Conservation (phyloP, 2,113 vertebrate genomes). For the Dolichallabes microphthalmus region DNA sequence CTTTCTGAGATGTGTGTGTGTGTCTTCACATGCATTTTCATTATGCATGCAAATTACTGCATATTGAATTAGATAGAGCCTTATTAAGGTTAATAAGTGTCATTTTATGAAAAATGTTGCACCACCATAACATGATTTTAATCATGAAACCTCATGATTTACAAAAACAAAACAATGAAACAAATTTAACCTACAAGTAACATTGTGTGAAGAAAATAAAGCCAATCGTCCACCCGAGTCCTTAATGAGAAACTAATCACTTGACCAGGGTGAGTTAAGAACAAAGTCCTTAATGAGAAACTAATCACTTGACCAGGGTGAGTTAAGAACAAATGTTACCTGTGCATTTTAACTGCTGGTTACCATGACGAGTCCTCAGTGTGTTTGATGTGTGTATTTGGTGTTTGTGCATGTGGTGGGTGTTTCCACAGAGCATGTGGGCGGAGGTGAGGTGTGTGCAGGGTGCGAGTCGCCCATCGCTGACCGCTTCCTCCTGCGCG, state of each 20-base stretch:
- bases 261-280: no score
- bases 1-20: neutral
- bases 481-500: constrained; percentile 85
- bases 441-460: constrained; percentile 80
- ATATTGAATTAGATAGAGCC: neutral
- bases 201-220: neutral
- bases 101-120: neutral
- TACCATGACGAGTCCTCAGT: neutral
- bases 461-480: constrained; percentile 83
- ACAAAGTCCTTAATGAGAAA: neutral
- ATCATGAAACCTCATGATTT: neutral
- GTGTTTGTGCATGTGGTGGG: neutral
- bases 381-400: neutral
- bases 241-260: neutral
- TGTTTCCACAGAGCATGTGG: constrained; percentile 69
- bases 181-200: neutral
- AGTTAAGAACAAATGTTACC: neutral
- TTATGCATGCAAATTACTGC: neutral
- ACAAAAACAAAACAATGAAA: neutral
- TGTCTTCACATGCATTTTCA: neutral
- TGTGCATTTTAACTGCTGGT: constrained; percentile 9
- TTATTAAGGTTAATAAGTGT: neutral
- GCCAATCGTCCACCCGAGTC: neutral
- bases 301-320: neutral
- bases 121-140: neutral